Evolutionary conservation across 2,888 invertebrate genomes (phyloP).

Genomic region (Marasmarcha lunaedactyla): DNA sequence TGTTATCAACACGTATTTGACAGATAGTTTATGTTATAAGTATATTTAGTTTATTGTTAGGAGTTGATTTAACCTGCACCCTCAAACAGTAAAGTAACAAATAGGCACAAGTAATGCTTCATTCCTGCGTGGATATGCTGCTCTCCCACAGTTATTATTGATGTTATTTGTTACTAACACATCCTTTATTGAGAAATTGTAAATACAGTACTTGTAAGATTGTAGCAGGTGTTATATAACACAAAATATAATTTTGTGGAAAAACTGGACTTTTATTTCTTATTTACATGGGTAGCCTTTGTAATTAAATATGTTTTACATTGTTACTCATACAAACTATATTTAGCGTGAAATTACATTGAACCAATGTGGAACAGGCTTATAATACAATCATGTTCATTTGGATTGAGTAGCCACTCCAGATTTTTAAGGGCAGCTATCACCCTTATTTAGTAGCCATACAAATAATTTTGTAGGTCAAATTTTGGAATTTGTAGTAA

Average conservation of each 20-base stretch:
- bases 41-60: constrained; percentile 15
- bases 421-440: too few relatives aligned
- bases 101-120: constrained; percentile 2
- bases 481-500: too few relatives aligned
- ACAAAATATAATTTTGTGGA: constrained; percentile 73
- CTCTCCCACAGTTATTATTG: constrained; percentile 61
- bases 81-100: constrained; percentile 1
- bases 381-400: too few relatives aligned
- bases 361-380: too few relatives aligned
- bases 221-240: constrained; percentile 70
- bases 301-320: too few relatives aligned
- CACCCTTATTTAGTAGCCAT: too few relatives aligned
- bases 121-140: constrained; percentile 28
- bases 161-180: constrained; percentile 71
- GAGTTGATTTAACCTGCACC: constrained; percentile 3
- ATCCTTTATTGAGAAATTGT: constrained; percentile 66
- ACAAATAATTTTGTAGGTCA: too few relatives aligned
- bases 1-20: constrained; percentile 57
- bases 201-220: constrained; percentile 64
- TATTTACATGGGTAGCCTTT: too few relatives aligned
- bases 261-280: constrained; percentile 35
- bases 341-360: too few relatives aligned
- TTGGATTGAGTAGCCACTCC: too few relatives aligned
- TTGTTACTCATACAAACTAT: too few relatives aligned
- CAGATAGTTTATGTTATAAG: constrained; percentile 40